Conservation (phyloP, 1,140 invertebrate species). For the Wiebesia pumilae region DNA sequence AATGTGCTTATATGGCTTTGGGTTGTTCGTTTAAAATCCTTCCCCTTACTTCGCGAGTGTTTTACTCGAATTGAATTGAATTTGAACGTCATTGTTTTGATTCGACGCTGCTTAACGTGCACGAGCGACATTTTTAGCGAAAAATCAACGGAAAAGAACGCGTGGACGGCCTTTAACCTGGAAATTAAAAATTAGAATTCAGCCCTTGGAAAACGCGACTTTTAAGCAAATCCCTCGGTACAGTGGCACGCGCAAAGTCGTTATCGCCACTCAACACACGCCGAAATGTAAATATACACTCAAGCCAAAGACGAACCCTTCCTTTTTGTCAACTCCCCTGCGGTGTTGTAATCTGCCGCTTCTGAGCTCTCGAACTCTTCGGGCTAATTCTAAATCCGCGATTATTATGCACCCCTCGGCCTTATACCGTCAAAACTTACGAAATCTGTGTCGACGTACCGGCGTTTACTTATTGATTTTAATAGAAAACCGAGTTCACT, state of each 20-base stretch:
- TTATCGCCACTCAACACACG: constrained; percentile 67
- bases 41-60: no score
- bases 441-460: constrained; percentile 47
- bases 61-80: no score
- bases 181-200: no score
- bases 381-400: constrained; percentile 69
- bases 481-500: constrained; percentile 22
- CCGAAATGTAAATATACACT: constrained; percentile 60
- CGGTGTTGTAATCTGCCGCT: constrained; percentile 71
- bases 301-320: constrained; percentile 63
- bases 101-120: no score
- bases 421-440: constrained; percentile 48
- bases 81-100: no score
- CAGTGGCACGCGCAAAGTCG: constrained; percentile 53
- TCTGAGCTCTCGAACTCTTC: constrained; percentile 64
- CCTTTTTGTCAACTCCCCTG: constrained; percentile 59
- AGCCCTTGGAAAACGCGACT: background rate
- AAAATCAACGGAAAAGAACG: no score
- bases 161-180: no score
- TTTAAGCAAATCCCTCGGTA: constrained; percentile 21
- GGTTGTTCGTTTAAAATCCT: no score
- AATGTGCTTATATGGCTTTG: no score
- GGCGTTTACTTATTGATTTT: constrained; percentile 28
- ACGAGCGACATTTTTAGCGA: no score
- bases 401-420: constrained; percentile 74